Evolutionary conservation across 2,888 invertebrate species (phyloP).

Genomic region (Cryptocephalus primarius): DNA sequence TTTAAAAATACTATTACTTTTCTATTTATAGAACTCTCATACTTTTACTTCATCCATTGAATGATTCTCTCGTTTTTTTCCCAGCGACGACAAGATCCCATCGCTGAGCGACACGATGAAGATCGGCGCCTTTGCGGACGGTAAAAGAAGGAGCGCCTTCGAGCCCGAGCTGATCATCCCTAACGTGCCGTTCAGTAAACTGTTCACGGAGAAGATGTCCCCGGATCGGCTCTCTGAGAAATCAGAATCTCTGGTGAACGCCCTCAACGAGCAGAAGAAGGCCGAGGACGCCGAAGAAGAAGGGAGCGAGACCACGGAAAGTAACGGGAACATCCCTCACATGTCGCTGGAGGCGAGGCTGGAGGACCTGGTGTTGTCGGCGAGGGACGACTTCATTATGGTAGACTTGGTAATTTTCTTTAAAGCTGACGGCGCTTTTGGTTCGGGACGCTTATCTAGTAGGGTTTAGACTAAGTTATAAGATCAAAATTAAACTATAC

Average conservation of each 20-base stretch:
- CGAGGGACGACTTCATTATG: constrained; percentile 58
- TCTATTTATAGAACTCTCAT: too few relatives aligned
- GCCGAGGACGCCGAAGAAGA: background rate
- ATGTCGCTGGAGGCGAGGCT: constrained; percentile 11
- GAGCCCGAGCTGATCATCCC: constrained; percentile 44
- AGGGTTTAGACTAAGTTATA: too few relatives aligned
- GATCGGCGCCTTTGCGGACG: constrained; percentile 67
- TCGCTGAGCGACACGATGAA: constrained; percentile 63
- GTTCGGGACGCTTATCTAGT: constrained; percentile 3
- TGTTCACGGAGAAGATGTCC: constrained; percentile 33
- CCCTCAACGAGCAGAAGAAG: constrained; percentile 7
- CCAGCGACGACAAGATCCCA: constrained; percentile 53
- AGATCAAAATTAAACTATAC: too few relatives aligned
- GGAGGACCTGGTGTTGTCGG: constrained; percentile 40
- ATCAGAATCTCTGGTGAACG: constrained; percentile 7
- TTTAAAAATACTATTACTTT: too few relatives aligned
- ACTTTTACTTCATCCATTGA: background rate
- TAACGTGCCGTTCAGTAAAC: constrained; percentile 51
- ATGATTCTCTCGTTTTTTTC: constrained; percentile 2
- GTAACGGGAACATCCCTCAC: constrained; percentile 1
- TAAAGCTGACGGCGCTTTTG: constrained; percentile 4
- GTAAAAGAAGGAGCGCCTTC: constrained; percentile 42
- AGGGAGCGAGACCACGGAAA: constrained; percentile 2
- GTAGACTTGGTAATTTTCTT: constrained; percentile 54
- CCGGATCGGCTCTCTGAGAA: constrained; percentile 13